phyloP scores from a whole-genome alignment of 2,888 invertebrate genomes.

The Panzeria rudis region DNA sequence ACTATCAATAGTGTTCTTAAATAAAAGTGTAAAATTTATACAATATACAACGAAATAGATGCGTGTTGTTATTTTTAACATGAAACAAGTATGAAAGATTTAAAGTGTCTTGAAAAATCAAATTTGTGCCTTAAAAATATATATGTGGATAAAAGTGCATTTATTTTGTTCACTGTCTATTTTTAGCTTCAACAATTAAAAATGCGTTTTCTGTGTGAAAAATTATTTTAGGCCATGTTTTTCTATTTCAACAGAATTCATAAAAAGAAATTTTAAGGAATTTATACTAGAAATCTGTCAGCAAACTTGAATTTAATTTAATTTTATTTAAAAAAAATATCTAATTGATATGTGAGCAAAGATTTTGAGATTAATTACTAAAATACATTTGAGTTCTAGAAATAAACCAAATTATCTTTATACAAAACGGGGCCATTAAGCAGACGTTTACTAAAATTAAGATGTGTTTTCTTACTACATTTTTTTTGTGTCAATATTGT shows the following conservation, averaged over 20 bases:
- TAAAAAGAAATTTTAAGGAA: not conserved
- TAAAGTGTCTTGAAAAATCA: not conserved
- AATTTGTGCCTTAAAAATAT: not conserved
- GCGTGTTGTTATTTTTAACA: not conserved
- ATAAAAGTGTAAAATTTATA: not conserved
- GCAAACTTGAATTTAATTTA: conserved; percentile 15
- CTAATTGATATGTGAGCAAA: not conserved
- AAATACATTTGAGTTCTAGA: not conserved
- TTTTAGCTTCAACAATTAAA: conserved; percentile 41
- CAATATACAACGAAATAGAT: no score
- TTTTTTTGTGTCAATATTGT: not conserved
- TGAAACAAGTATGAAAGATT: not conserved
- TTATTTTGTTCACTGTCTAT: conserved; percentile 22
- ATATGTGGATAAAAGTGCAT: not conserved
- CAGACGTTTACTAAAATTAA: not conserved
- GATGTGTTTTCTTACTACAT: not conserved
- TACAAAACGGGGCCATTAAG: not conserved
- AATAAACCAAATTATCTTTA: conserved; percentile 1
- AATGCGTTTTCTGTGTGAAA: conserved; percentile 3
- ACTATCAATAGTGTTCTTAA: conserved; percentile 2
- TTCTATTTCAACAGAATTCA: not conserved
- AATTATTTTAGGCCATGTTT: conserved; percentile 34
- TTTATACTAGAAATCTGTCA: not conserved
- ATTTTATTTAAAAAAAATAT: not conserved
- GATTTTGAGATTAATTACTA: not conserved